phyloP scores from a whole-genome alignment of 1,140 invertebrate species.

The Eupristina koningsbergeri region DNA sequence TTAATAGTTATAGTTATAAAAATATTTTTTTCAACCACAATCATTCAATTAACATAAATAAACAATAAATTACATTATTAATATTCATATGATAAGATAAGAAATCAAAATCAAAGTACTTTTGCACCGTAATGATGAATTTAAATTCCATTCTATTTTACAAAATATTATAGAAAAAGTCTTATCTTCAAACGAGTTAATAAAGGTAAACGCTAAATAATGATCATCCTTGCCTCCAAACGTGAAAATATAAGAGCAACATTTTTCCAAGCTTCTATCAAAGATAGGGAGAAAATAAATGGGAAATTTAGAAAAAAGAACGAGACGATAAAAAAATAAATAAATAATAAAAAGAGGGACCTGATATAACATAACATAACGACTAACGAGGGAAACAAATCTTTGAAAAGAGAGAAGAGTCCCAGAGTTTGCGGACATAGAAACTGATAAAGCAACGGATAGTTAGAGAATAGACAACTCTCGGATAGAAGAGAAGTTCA shows the following conservation, averaged over 20 bases:
- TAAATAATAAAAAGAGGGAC: background rate
- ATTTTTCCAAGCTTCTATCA: slow-evolving; percentile 46
- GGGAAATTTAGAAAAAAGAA: slow-evolving; percentile 13
- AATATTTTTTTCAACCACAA: too few relatives aligned
- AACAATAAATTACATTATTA: background rate
- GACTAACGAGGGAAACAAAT: slow-evolving; percentile 1
- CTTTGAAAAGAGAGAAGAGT: background rate
- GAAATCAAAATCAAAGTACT: background rate
- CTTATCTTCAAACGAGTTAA: slow-evolving; percentile 49
- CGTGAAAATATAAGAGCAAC: slow-evolving; percentile 1
- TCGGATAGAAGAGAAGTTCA: background rate
- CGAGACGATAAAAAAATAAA: background rate
- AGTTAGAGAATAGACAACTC: slow-evolving; percentile 21
- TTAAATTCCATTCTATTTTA: slow-evolving; percentile 27
- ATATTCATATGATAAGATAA: background rate
- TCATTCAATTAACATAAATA: too few relatives aligned
- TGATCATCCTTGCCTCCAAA: slow-evolving; percentile 1
- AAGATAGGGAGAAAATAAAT: slow-evolving; percentile 42
- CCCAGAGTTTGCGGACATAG: background rate
- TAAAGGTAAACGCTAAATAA: slow-evolving; percentile 49
- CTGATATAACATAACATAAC: too few relatives aligned
- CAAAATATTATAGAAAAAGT: slow-evolving; percentile 22
- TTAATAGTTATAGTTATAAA: too few relatives aligned
- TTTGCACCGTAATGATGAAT: slow-evolving; percentile 3
- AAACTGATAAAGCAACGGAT: slow-evolving; percentile 47